These are phyloP conservation scores for Nudaria mundana DNA, from an alignment of 2,888 invertebrate genomes.

Conservation along the genomic window DNA sequence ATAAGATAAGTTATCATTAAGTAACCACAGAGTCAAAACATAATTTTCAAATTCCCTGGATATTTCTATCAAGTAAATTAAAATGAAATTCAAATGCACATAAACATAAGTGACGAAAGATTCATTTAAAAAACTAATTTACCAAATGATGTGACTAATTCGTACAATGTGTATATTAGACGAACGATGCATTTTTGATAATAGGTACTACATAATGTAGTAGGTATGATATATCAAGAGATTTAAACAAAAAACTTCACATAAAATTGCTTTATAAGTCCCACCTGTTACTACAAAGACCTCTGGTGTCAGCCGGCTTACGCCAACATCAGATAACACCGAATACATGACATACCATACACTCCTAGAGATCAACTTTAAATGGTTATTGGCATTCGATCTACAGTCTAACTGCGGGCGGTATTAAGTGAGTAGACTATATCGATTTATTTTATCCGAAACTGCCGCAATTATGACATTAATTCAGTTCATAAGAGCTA, in stretches of 20 bases:
- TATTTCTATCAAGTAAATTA: slow-evolving; percentile 8
- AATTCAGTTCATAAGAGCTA: slow-evolving; percentile 72
- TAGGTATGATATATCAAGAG: slow-evolving; percentile 50
- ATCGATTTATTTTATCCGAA: slow-evolving; percentile 77
- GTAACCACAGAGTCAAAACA: too few relatives aligned
- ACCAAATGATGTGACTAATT: slow-evolving; percentile 23
- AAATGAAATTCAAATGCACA: too few relatives aligned
- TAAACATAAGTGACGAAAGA: slow-evolving; percentile 9
- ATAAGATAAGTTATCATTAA: too few relatives aligned
- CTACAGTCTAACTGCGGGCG: slow-evolving; percentile 66
- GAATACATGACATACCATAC: slow-evolving; percentile 38
- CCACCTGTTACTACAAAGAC: slow-evolving; percentile 44
- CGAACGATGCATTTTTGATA: slow-evolving; percentile 33
- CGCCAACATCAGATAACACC: slow-evolving; percentile 25
- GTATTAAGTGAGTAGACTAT: slow-evolving; percentile 71
- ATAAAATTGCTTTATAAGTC: slow-evolving; percentile 54
- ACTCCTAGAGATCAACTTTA: slow-evolving; percentile 47
- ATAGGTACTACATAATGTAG: slow-evolving; percentile 48
- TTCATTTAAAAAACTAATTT: slow-evolving; percentile 22
- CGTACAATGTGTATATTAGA: slow-evolving; percentile 16
- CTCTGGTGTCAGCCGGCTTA: slow-evolving; percentile 32
- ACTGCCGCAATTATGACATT: slow-evolving; percentile 77
- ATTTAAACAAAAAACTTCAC: slow-evolving; percentile 51
- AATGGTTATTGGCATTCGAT: slow-evolving; percentile 51
- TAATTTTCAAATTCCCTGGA: background rate